Evolutionary conservation across 2,888 invertebrate genomes (phyloP), one percentile per base, ranked within the genome.

Genomic region (Drosophila rellima): DNA sequence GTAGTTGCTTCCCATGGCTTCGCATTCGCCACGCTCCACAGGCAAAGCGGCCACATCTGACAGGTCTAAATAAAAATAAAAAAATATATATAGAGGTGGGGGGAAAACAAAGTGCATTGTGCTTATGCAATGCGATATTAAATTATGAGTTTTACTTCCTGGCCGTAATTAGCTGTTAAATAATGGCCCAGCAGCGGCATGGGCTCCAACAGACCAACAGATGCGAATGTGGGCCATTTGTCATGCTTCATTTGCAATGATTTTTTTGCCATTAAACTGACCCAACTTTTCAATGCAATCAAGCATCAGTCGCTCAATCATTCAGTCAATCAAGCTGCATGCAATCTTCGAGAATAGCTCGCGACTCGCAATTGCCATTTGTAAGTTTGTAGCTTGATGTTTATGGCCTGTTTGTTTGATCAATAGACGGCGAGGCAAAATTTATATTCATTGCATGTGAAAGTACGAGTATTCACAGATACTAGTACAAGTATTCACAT

Each of bases 21-120:
- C 68, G 72, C 78, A 74, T 81, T 86, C 84, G 83, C 79, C 80
- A 87, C 87, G 83, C 87, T 83, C 70, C 75, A 87, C 74, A 84
- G 80, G 80, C 83, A 80, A 87, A 72, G 79, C 87, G 84, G 82
- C 73, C 87, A 80, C 81, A 79, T 74, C 69, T 57, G 60, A 66
- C 72, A 70, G 73, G 60, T 56, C 55, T 61, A 47, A 81, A 45
- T 52, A 61, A 56, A 57, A 65, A 60, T 33, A 48, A 33, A 18
- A 54, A 62, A 47, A 47, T 47, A 74, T 42, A 45, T 23, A 23
- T 26, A 26, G 26, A 26, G 26, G 10, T 2, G 26, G 31, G 31
- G 8, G 8, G 45, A 69, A 45, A 54, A 29, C 39, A 64, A 76
- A 82, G 76, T 82, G 86, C 86, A 82, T 67, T 80, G 69, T 55